Conservation (phyloP, 2,888 invertebrate genomes). For the Rugalucina vietnamica region DNA sequence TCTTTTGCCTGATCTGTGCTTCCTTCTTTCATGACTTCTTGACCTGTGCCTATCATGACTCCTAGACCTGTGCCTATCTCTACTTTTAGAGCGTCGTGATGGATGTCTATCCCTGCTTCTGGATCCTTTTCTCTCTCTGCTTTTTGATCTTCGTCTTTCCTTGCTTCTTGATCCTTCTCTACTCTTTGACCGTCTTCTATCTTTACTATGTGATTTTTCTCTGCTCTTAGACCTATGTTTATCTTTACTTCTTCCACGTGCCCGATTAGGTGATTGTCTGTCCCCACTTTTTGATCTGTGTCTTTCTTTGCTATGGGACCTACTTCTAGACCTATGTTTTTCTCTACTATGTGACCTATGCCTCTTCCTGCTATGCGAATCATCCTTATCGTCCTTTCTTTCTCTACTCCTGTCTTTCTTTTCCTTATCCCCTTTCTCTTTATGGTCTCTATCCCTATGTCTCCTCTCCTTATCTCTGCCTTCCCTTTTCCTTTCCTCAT, state of each 20-base stretch:
- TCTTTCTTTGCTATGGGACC: background rate
- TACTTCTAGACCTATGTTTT: constrained; percentile 3
- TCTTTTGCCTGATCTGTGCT: constrained; percentile 55
- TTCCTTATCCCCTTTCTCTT: constrained; percentile 30
- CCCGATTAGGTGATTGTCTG: too few species aligned
- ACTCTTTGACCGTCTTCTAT: background rate
- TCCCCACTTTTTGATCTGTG: background rate
- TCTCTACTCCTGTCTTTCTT: constrained; percentile 35
- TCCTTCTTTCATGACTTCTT: constrained; percentile 37
- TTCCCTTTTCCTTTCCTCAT: constrained; percentile 2
- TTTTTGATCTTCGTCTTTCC: background rate
- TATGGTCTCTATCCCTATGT: constrained; percentile 1
- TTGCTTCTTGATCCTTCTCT: background rate
- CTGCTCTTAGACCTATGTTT: background rate
- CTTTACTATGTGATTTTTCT: background rate
- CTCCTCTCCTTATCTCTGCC: constrained; percentile 14
- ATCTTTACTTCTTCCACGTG: background rate
- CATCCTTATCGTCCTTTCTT: constrained; percentile 10
- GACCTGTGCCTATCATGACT: constrained; percentile 17
- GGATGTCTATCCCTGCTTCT: constrained; percentile 1
- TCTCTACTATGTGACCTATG: constrained; percentile 9
- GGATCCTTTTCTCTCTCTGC: constrained; percentile 35
- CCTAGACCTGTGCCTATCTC: constrained; percentile 28
- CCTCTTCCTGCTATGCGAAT: background rate
- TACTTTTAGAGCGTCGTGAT: constrained; percentile 20